These are phyloP conservation scores for Dynastes grantii DNA, from an alignment of 2,888 invertebrate genomes.

Conservation along the genomic window DNA sequence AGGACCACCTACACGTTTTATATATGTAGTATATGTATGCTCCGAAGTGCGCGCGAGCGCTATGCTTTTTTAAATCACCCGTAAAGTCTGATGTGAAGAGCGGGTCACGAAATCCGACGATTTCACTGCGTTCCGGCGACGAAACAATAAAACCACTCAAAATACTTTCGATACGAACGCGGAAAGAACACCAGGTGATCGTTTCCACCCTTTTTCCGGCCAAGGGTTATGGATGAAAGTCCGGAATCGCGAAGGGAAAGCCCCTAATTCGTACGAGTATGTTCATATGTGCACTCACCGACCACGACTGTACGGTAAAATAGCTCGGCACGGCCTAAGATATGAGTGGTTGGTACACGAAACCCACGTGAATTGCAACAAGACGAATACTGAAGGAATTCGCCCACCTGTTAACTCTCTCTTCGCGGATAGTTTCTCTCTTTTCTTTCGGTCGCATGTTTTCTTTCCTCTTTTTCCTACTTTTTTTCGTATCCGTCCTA, in stretches of 20 bases:
- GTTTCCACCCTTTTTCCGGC: conserved; percentile 47
- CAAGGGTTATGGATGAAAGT: conserved; percentile 36
- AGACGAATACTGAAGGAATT: conserved; percentile 63
- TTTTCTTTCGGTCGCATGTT: conserved; percentile 40
- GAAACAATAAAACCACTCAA: conserved; percentile 56
- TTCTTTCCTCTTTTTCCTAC: conserved; percentile 34
- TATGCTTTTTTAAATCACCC: conserved; percentile 49
- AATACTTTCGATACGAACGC: conserved; percentile 51
- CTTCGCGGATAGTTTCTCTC: conserved; percentile 53
- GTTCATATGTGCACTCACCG: conserved; percentile 61
- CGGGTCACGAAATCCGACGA: conserved; percentile 54
- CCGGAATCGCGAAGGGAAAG: conserved; percentile 44
- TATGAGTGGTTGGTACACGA: conserved; percentile 65
- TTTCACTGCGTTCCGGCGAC: conserved; percentile 50
- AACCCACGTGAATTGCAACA: conserved; percentile 67
- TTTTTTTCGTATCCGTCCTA: conserved; percentile 39
- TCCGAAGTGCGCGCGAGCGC: conserved; percentile 15
- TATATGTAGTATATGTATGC: conserved; percentile 11
- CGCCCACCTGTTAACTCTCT: conserved; percentile 67
- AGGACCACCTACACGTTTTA: conserved; percentile 45
- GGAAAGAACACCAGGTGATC: conserved; percentile 50
- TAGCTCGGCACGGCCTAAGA: conserved; percentile 60
- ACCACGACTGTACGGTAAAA: conserved; percentile 60
- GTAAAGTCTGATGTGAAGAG: conserved; percentile 26
- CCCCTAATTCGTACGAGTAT: conserved; percentile 53